Evolutionary conservation across 2,888 invertebrate genomes (phyloP).

Genomic region (Leucozona laternaria): DNA sequence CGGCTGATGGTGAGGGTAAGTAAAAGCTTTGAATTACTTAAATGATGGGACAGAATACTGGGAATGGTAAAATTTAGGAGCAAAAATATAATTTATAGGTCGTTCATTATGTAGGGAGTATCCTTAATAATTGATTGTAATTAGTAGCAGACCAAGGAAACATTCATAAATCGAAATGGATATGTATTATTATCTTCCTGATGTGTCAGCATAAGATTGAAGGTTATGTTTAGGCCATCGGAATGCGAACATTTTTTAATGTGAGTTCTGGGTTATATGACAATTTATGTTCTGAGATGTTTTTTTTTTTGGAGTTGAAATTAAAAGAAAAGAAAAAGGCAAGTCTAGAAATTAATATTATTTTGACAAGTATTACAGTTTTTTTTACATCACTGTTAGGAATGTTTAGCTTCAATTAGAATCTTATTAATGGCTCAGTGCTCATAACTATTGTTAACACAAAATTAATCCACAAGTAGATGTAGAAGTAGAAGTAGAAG

Average conservation of each 20-base stretch:
- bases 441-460: neutral
- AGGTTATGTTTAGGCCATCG: neutral
- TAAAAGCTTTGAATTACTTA: conserved; percentile 55
- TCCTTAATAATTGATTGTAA: conserved; percentile 52
- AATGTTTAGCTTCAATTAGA: neutral
- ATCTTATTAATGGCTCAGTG: neutral
- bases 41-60: conserved; percentile 1
- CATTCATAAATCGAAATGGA: conserved; percentile 28
- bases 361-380: neutral
- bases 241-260: neutral
- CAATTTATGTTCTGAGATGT: neutral
- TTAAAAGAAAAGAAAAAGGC: neutral
- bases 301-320: neutral
- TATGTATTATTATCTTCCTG: conserved; percentile 27
- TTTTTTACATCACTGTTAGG: neutral
- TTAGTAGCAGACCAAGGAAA: conserved; percentile 10
- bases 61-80: conserved; percentile 41
- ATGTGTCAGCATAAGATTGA: conserved; percentile 43
- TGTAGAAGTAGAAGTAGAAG: no score
- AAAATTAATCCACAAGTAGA: neutral
- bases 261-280: neutral
- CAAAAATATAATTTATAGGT: conserved; percentile 39
- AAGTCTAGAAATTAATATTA: neutral
- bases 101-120: conserved; percentile 46
- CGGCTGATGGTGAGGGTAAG: conserved; percentile 1